These are phyloP conservation scores for Aptenodytes patagonicus DNA, from an alignment of 2,113 vertebrate species.

Conservation along the genomic window DNA sequence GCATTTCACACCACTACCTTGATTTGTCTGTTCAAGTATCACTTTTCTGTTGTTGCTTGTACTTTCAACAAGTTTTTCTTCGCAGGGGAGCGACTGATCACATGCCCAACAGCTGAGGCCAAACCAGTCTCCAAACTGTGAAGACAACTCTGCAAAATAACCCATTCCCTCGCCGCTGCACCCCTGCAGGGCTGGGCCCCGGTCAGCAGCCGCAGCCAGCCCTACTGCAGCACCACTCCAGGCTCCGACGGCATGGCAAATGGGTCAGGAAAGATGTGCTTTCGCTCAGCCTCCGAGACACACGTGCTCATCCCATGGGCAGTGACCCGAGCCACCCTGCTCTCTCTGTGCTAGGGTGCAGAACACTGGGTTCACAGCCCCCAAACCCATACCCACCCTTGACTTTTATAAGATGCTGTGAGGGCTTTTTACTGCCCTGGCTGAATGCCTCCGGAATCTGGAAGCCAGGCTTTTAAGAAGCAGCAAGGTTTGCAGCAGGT, in stretches of 20 bases:
- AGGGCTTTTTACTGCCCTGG: not conserved
- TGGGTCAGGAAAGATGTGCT: not conserved
- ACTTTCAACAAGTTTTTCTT: not conserved
- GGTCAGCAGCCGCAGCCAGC: not conserved
- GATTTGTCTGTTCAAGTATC: fast-evolving
- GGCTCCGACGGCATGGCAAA: fast-evolving
- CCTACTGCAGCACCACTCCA: not conserved
- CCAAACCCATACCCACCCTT: not conserved
- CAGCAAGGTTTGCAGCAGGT: not conserved
- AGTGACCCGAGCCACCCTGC: not conserved
- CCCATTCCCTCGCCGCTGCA: fast-evolving
- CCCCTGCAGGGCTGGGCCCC: not conserved
- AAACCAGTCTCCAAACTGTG: not conserved
- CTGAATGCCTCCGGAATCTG: not conserved
- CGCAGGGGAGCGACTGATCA: fast-evolving
- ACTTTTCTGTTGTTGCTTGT: not conserved
- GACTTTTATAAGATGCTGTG: not conserved
- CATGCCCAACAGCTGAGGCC: not conserved
- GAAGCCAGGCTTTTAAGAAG: not conserved
- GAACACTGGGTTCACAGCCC: fast-evolving
- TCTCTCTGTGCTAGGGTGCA: not conserved
- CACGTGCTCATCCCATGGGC: not conserved
- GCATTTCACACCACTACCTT: fast-evolving
- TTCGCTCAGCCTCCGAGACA: not conserved
- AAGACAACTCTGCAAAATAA: not conserved